Evolutionary conservation across 2,113 vertebrate species (phyloP).

Genomic region (Microcebus lehilahytsara): DNA sequence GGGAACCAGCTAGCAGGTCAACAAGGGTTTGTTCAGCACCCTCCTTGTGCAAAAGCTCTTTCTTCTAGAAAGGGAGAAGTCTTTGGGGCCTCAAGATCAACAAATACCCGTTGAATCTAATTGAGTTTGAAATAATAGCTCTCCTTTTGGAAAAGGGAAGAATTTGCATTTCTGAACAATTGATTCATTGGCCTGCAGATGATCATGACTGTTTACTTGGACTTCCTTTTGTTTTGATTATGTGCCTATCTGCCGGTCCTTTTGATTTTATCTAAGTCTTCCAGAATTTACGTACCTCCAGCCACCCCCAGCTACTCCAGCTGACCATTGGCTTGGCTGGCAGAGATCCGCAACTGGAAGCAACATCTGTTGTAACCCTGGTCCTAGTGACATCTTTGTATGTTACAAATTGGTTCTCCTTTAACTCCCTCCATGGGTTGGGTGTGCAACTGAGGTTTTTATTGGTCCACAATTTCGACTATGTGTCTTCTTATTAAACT

Average conservation of each 20-base stretch:
- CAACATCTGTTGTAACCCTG: neutral
- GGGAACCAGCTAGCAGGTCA: neutral
- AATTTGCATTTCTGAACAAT: constrained; percentile 51
- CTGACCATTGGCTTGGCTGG: neutral
- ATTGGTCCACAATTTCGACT: constrained; percentile 2
- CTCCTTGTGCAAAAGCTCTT: neutral
- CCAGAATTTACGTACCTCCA: neutral
- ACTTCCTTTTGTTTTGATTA: constrained; percentile 48
- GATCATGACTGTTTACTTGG: neutral
- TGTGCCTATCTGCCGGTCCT: neutral
- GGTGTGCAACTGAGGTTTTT: neutral
- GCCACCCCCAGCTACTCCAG: neutral
- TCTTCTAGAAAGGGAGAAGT: constrained; percentile 45
- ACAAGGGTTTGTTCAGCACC: neutral
- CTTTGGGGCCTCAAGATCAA: constrained; percentile 54
- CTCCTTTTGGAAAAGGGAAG: constrained; percentile 35
- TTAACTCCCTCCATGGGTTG: neutral
- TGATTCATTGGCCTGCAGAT: constrained; percentile 30
- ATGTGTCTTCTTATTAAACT: neutral
- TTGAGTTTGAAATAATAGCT: constrained; percentile 58
- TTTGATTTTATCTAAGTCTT: constrained; percentile 24
- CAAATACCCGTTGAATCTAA: constrained; percentile 65
- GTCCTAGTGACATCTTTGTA: neutral
- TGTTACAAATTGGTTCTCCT: neutral
- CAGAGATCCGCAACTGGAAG: neutral